Evolutionary conservation across 2,797 vertebrate genomes (phyloP), one percentile per base, ranked within the genome.

Genomic region (Pangasius larnaudii): DNA sequence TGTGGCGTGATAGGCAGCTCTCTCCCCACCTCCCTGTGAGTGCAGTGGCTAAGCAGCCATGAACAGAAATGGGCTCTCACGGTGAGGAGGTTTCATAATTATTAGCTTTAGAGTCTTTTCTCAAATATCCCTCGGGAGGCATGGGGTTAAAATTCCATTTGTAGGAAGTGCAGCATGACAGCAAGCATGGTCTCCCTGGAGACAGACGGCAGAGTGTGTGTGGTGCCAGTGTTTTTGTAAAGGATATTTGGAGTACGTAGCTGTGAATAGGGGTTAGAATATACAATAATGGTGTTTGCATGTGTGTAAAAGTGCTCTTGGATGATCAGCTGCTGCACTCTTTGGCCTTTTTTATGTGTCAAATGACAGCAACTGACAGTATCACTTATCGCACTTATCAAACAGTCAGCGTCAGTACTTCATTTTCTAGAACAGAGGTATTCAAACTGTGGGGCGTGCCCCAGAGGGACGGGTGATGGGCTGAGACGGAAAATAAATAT

Each of bases 101-200:
- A 95, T 96, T 96, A 92, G 82, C 95, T 96, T 91, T 96, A 95
- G 94, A 95, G 92, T 93, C 93, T 95, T 95, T 96, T 94, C 94
- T 95, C 94, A 96, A 96, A 96, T 94, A 95, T 94, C 93, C 95
- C 93, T 92, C 93, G 92, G 95, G 95, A 96, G 94, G 92, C 89
- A 86, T 87, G 91, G 95, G 95, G 95, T 95, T 95, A 95, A 96
- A 96, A 96, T 96, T 96, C 95, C 95, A 96, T 97, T 97, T 96
- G 96, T 91, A 95, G 94, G 92, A 96, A 96, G 95, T 95, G 95
- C 96, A 96, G 92, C 95, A 95, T 96, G 95, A 96, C 95, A 95
- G 94, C 89, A 90, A 95, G 93, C 93, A 91, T 89, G 8, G 94
- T 96, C 94, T 96, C 96, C 95, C 94, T 94, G 95, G 96, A 96